Percentiles rank a stretch among this genome's conserved stretches.
Conservation (phyloP, 2,113 vertebrate species). For the Osmerus eperlanus region DNA sequence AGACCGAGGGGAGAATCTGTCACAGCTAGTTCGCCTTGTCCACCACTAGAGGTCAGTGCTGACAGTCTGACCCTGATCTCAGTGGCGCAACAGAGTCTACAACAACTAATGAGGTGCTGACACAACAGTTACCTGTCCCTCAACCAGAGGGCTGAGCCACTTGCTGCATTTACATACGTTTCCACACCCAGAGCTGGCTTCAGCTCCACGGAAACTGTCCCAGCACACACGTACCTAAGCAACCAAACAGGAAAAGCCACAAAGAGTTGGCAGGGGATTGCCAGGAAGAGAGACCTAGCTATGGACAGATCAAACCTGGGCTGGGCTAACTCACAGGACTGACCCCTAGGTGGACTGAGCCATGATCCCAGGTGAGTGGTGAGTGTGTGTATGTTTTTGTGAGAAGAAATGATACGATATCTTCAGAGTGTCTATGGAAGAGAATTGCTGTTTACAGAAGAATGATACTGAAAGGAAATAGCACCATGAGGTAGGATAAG, state of each 20-base stretch:
- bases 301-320: not conserved
- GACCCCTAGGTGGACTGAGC: not conserved
- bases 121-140: no score
- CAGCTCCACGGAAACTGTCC: not conserved
- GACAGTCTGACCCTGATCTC: no score
- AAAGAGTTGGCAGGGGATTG: not conserved
- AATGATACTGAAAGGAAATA: no score
- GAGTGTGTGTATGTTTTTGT: not conserved
- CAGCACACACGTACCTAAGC: not conserved
- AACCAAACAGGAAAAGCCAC: not conserved
- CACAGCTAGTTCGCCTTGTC: no score
- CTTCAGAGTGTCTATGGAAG: not conserved
- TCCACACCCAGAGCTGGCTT: no score
- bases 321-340: not conserved
- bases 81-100: no score
- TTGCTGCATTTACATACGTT: no score
- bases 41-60: no score
- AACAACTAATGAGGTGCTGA: no score
- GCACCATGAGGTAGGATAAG: no score
- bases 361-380: not conserved
- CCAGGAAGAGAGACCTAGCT: not conserved
- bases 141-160: no score
- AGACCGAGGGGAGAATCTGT: no score
- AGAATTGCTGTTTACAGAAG: not conserved
- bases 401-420: not conserved